Conservation (phyloP, 2,797 vertebrate genomes). For the Cyclopterus lumpus region DNA sequence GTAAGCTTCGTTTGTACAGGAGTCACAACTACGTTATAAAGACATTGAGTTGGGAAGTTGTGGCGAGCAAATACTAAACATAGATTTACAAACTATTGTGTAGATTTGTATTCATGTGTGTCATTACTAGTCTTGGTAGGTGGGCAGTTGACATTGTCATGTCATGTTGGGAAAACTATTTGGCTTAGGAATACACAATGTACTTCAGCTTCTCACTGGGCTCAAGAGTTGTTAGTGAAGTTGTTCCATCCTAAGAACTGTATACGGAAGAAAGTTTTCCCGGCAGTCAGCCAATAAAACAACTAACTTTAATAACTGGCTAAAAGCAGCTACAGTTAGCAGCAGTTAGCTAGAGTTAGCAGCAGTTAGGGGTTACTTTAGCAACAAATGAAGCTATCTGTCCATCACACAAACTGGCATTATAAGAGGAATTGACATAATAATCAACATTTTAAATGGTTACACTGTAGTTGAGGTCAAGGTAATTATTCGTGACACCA, state of each 20-base stretch:
- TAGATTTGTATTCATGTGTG: not conserved
- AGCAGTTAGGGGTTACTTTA: not conserved
- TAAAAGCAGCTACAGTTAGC: not conserved
- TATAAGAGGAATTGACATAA: not conserved
- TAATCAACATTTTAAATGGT: not conserved
- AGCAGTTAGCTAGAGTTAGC: not conserved
- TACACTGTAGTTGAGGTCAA: too few relatives aligned
- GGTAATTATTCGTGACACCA: too few relatives aligned
- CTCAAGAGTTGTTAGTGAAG: too few relatives aligned
- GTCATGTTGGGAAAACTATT: too few relatives aligned
- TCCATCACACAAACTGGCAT: not conserved
- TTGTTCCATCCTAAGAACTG: too few relatives aligned
- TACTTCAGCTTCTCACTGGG: too few relatives aligned
- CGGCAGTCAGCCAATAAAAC: not conserved
- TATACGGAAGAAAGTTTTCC: too few relatives aligned
- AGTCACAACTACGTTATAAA: not conserved
- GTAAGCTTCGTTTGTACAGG: conserved; percentile 43
- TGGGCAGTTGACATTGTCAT: not conserved
- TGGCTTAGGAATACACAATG: too few relatives aligned
- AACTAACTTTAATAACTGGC: not conserved
- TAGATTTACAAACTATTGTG: not conserved
- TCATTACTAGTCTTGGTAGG: not conserved
- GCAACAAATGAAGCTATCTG: not conserved
- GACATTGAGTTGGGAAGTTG: not conserved
- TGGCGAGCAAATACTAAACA: not conserved